Conservation (phyloP, 2,113 vertebrate species). For the Pseudopodoces humilis region DNA sequence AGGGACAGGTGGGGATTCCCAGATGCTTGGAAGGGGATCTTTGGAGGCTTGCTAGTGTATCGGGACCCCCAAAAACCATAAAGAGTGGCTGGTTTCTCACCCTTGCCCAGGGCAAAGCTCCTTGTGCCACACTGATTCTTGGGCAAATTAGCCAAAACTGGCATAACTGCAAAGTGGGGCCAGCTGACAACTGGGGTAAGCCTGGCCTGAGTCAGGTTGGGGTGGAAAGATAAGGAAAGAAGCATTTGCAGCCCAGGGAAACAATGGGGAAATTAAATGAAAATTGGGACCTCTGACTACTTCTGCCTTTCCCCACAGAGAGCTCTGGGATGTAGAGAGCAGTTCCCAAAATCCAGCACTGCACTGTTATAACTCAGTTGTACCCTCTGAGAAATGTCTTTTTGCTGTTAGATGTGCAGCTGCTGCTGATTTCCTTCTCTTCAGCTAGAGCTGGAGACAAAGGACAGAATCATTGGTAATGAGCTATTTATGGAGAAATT, state of each 20-base stretch:
- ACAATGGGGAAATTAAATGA: neutral
- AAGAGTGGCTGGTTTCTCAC: neutral
- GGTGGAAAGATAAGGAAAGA: neutral
- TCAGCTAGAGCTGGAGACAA: neutral
- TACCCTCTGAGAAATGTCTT: neutral
- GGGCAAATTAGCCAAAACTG: neutral
- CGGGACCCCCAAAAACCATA: neutral
- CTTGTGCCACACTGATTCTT: neutral
- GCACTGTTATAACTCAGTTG: neutral
- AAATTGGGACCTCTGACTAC: neutral
- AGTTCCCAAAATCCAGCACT: neutral
- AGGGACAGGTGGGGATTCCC: neutral
- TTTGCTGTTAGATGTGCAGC: neutral
- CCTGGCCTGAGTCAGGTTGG: neutral
- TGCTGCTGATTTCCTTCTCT: neutral
- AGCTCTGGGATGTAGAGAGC: neutral
- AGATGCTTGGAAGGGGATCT: neutral
- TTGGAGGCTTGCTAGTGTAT: neutral
- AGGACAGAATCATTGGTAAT: neutral
- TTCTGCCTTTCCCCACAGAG: neutral
- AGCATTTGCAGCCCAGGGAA: neutral
- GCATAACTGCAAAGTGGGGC: neutral
- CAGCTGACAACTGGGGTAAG: neutral
- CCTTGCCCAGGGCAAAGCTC: neutral
- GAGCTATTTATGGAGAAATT: neutral